phyloP scores from a whole-genome alignment of 2,888 invertebrate genomes.

The Lasioglossum figueresi region DNA sequence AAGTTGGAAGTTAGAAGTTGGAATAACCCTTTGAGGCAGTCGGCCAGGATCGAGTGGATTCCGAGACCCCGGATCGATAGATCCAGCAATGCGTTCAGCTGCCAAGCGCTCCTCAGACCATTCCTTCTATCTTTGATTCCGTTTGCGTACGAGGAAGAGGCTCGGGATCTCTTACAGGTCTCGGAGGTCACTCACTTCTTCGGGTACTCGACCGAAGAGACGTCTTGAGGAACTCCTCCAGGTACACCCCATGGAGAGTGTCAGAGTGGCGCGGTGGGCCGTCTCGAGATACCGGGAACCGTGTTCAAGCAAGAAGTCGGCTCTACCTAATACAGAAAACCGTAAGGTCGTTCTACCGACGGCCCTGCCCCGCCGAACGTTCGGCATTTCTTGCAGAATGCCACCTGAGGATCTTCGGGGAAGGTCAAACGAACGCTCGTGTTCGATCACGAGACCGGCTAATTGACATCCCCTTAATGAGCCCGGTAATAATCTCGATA shows the following conservation, averaged over 20 bases:
- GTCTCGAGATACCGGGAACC: constrained; percentile 75
- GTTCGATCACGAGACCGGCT: constrained; percentile 23
- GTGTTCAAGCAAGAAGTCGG: constrained; percentile 76
- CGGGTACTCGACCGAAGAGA: constrained; percentile 60
- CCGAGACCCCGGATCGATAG: not conserved
- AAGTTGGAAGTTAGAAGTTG: not conserved
- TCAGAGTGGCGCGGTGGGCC: constrained; percentile 62
- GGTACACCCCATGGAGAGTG: constrained; percentile 56
- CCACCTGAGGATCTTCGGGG: constrained; percentile 61
- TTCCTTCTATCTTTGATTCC: constrained; percentile 69
- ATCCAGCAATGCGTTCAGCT: constrained; percentile 15
- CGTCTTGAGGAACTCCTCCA: constrained; percentile 62
- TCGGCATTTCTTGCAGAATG: constrained; percentile 62
- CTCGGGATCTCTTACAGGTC: constrained; percentile 63
- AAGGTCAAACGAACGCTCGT: constrained; percentile 55
- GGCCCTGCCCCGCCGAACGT: constrained; percentile 60
- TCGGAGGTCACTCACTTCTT: constrained; percentile 80
- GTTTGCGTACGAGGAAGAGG: constrained; percentile 76
- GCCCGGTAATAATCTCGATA: constrained; percentile 23
- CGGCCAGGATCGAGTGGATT: not conserved
- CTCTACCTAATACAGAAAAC: constrained; percentile 82
- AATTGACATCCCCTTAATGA: constrained; percentile 57
- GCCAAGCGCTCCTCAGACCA: constrained; percentile 3
- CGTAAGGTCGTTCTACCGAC: constrained; percentile 71
- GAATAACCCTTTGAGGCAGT: not conserved